A percentile compares a stretch with the other conserved stretches of the same genome.
Evolutionary conservation across 64 coral and sea anemone genomes (phyloP).

Genomic region (Acropora tenuis): DNA sequence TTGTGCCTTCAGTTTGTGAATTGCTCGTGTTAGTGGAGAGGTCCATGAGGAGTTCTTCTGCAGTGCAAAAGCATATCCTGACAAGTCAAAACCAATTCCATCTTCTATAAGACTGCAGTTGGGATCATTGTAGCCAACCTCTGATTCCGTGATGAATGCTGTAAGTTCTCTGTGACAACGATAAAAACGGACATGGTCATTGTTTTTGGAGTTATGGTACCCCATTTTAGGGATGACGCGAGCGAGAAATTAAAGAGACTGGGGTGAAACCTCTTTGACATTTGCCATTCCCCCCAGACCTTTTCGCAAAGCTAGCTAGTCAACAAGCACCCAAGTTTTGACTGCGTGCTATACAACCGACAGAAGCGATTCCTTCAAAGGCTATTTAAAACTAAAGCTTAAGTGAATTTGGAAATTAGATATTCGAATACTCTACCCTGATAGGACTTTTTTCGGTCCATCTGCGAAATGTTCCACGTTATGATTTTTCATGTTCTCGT

Average conservation of each 20-base stretch:
- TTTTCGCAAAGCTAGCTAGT: too few species aligned
- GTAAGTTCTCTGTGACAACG: constrained; percentile 61
- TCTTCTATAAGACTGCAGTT: constrained; percentile 72
- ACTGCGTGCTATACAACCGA: too few species aligned
- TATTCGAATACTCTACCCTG: constrained; percentile 51
- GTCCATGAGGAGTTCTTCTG: constrained; percentile 77
- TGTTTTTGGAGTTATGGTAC: neutral
- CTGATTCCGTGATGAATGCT: constrained; percentile 73
- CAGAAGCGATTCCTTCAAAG: too few species aligned
- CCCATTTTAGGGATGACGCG: too few species aligned
- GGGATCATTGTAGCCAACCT: constrained; percentile 52
- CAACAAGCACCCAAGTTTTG: too few species aligned
- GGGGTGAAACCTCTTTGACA: too few species aligned
- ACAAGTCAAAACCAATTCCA: constrained; percentile 44
- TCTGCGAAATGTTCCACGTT: constrained; percentile 70
- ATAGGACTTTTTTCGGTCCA: constrained; percentile 59
- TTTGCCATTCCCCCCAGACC: too few species aligned
- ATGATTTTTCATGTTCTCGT: constrained; percentile 74
- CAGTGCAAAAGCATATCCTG: constrained; percentile 68
- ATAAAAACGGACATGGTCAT: neutral
- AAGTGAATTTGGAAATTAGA: neutral
- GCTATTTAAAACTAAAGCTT: too few species aligned
- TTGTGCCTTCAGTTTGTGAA: constrained; percentile 61
- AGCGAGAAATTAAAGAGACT: too few species aligned
- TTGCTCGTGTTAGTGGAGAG: constrained; percentile 62